Conservation (phyloP, 1,140 invertebrate species). For the Cardiocondyla obscurior region DNA sequence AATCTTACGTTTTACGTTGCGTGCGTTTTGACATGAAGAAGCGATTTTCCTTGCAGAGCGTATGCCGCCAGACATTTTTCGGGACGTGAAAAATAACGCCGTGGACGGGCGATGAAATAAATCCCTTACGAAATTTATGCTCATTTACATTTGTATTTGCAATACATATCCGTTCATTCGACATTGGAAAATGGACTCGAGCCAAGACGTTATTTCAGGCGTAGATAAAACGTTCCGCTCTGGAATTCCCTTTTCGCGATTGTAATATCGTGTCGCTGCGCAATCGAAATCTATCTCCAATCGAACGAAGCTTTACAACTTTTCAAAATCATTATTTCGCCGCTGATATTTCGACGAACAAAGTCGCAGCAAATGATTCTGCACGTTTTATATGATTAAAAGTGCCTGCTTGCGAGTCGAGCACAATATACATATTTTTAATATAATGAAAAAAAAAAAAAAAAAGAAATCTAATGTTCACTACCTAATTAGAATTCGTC, state of each 20-base stretch:
- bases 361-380: too few species aligned
- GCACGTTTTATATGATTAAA: too few species aligned
- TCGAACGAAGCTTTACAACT: background rate
- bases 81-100: background rate
- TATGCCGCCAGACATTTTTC: background rate
- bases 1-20: conserved; percentile 4
- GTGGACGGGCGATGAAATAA: background rate
- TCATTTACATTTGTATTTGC: conserved; percentile 16
- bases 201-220: conserved; percentile 1
- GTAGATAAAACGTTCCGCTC: conserved; percentile 3
- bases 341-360: background rate
- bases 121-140: conserved; percentile 16
- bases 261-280: background rate
- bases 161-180: background rate
- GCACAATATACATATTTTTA: background rate
- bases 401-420: too few species aligned
- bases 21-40: conserved; percentile 4
- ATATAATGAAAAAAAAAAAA: background rate
- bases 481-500: background rate
- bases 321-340: background rate
- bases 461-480: background rate
- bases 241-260: background rate
- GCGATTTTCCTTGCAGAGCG: background rate
- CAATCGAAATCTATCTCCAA: background rate
- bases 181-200: background rate